These are phyloP conservation scores for Rhea americana DNA, from an alignment of 2,113 vertebrate species.

Conservation along the genomic window DNA sequence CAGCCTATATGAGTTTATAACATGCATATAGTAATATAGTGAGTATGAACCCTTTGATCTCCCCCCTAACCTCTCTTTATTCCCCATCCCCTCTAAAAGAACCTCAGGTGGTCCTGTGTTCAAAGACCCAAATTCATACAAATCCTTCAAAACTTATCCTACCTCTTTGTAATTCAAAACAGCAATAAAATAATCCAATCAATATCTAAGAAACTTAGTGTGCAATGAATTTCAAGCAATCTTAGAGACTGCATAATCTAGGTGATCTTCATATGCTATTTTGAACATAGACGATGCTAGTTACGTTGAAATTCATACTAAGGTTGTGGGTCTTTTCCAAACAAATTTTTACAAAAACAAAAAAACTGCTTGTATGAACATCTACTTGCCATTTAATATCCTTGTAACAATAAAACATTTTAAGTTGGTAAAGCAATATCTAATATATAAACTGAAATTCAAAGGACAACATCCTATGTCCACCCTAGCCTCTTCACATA, in stretches of 20 bases:
- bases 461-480: background rate
- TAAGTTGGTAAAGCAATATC: background rate
- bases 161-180: background rate
- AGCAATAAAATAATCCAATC: background rate
- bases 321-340: background rate
- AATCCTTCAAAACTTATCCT: background rate
- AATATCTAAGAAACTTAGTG: background rate
- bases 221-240: background rate
- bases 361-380: background rate
- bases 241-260: background rate
- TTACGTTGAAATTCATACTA: background rate
- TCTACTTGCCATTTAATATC: background rate
- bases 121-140: background rate
- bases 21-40: rapidly evolving
- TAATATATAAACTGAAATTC: background rate
- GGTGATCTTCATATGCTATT: background rate
- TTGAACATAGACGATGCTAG: background rate
- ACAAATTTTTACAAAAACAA: background rate
- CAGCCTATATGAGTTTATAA: background rate
- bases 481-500: background rate
- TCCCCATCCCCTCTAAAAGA: background rate
- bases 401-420: background rate
- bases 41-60: background rate
- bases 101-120: background rate
- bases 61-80: background rate